Percentiles rank a stretch among this genome's conserved stretches.
Evolutionary conservation across 64 coral and sea anemone species (phyloP).

Genomic region (Trachythela sp.): DNA sequence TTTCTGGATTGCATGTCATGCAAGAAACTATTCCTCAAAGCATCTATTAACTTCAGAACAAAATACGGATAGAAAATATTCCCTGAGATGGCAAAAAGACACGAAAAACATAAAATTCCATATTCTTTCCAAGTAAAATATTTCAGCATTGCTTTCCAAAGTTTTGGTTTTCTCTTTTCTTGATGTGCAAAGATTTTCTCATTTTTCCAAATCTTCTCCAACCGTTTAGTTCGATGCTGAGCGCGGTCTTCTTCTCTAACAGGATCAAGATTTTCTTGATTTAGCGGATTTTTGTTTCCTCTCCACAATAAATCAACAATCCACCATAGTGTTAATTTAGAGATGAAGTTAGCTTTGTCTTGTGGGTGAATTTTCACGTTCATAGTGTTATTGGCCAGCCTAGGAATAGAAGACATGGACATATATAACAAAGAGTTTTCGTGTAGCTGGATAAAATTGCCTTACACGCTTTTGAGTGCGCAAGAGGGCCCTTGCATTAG

Average conservation of each 20-base stretch:
- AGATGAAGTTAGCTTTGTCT: neutral
- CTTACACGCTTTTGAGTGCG: too few species aligned
- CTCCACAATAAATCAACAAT: neutral
- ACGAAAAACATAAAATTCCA: neutral
- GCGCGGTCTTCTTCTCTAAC: neutral
- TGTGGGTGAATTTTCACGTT: neutral
- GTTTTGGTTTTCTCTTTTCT: neutral
- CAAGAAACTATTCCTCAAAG: neutral
- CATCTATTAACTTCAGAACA: neutral
- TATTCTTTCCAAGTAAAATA: neutral
- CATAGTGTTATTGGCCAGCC: too few species aligned
- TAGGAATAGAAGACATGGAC: too few species aligned
- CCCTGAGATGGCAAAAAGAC: neutral
- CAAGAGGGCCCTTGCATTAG: too few species aligned
- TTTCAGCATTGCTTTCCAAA: neutral
- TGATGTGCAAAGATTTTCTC: neutral
- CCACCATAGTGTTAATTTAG: neutral
- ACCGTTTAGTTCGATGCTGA: neutral
- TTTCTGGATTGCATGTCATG: neutral
- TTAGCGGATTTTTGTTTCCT: neutral
- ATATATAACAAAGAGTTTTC: too few species aligned
- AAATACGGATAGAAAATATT: neutral
- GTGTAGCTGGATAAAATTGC: too few species aligned
- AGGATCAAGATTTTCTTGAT: neutral
- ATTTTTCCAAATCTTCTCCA: neutral